Evolutionary conservation across 2,113 vertebrate species (phyloP).

Genomic region (Stegastes partitus): DNA sequence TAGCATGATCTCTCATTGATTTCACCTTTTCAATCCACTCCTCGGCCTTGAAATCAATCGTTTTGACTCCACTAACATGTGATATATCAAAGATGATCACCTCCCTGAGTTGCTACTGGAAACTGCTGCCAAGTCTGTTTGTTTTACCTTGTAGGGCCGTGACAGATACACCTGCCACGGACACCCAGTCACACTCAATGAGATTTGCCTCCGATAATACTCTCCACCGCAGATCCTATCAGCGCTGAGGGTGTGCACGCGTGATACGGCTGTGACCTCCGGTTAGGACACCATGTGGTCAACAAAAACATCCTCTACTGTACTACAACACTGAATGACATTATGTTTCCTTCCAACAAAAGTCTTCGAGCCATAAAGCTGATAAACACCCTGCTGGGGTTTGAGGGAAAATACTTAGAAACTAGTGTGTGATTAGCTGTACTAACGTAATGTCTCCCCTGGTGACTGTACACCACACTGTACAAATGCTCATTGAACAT

Average conservation of each 20-base stretch:
- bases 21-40: conserved; percentile 11
- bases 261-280: conserved; percentile 29
- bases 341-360: neutral
- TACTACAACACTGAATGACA: neutral
- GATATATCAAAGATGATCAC: conserved; percentile 9
- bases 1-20: conserved; percentile 3
- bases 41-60: conserved; percentile 20
- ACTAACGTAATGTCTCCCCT: conserved; percentile 42
- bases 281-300: conserved; percentile 8
- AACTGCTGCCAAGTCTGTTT: conserved; percentile 16
- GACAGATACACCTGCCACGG: conserved; percentile 25
- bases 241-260: conserved; percentile 4
- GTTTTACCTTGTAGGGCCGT: conserved; percentile 11
- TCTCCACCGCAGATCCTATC: conserved; percentile 51
- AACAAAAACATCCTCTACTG: conserved; percentile 5
- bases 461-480: conserved; percentile 1
- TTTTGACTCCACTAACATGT: neutral
- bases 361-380: conserved; percentile 27
- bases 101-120: conserved; percentile 13
- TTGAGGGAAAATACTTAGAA: conserved; percentile 47
- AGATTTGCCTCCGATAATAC: conserved; percentile 50
- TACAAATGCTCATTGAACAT: conserved; percentile 2
- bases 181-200: conserved; percentile 28
- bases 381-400: conserved; percentile 28
- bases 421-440: conserved; percentile 16